A percentile compares a stretch with the other conserved stretches of the same genome.
Evolutionary conservation across 2,113 vertebrate genomes (phyloP).

Genomic region (Callopanchax toddi): DNA sequence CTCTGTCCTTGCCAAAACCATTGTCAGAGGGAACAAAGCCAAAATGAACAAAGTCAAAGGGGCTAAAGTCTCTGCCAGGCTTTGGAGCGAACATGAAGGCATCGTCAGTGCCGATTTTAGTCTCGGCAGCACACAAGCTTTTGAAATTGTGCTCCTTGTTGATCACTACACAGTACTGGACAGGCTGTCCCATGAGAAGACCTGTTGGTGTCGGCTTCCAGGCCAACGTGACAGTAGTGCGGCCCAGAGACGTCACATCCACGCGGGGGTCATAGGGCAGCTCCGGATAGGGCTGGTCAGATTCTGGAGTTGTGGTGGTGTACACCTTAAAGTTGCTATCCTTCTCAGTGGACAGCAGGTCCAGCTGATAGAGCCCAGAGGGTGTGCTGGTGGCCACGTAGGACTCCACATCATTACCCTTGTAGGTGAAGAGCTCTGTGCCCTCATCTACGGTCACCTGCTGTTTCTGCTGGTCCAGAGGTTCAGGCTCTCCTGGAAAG

Average conservation of each 20-base stretch:
- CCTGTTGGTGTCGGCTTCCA: constrained; percentile 96
- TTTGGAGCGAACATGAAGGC: constrained; percentile 92
- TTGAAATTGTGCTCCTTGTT: constrained; percentile 99
- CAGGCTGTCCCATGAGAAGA: constrained; percentile 87
- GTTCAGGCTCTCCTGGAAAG: constrained; percentile 88
- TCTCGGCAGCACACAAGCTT: constrained; percentile 94
- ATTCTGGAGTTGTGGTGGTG: constrained; percentile 94
- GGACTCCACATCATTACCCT: constrained; percentile 95
- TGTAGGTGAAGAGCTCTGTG: constrained; percentile 92
- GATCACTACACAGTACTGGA: constrained; percentile 95
- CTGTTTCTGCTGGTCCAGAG: constrained; percentile 92
- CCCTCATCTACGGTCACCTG: constrained; percentile 86
- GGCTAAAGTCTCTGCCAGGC: constrained; percentile 94
- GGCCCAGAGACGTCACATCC: constrained; percentile 91
- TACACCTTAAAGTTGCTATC: constrained; percentile 97
- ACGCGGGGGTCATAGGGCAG: constrained; percentile 94
- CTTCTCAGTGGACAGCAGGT: constrained; percentile 96
- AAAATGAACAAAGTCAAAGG: constrained; percentile 95
- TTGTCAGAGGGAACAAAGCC: constrained; percentile 87
- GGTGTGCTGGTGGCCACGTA: constrained; percentile 90
- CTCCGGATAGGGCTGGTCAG: constrained; percentile 94
- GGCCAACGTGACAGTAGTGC: constrained; percentile 90
- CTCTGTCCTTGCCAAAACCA: constrained; percentile 82
- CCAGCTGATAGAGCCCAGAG: constrained; percentile 93
- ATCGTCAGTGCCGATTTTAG: constrained; percentile 87